These are phyloP conservation scores for Parnassius smintheus DNA, from an alignment of 2,888 invertebrate genomes.

Conservation along the genomic window DNA sequence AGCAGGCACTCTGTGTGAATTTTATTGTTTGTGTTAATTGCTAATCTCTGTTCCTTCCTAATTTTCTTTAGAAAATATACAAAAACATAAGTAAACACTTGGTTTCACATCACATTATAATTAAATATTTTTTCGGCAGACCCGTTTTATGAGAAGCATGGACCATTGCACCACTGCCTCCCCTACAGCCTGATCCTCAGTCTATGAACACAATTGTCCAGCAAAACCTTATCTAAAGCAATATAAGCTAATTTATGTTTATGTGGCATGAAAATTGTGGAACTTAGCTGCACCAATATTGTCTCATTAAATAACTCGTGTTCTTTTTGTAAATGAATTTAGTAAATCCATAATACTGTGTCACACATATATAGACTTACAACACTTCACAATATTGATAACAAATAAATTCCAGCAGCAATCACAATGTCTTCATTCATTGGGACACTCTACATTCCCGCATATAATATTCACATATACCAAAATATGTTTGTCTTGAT, in stretches of 20 bases:
- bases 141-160: slow-evolving; percentile 6
- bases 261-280: slow-evolving; percentile 76
- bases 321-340: slow-evolving; percentile 24
- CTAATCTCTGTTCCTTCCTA: slow-evolving; percentile 54
- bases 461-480: slow-evolving; percentile 78
- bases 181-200: slow-evolving; percentile 50
- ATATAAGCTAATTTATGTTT: slow-evolving; percentile 77
- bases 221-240: slow-evolving; percentile 78
- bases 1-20: slow-evolving; percentile 80
- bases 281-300: slow-evolving; percentile 61
- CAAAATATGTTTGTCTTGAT: slow-evolving; percentile 81
- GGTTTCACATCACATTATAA: slow-evolving; percentile 36
- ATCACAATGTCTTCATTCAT: slow-evolving; percentile 51
- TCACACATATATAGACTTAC: slow-evolving; percentile 22
- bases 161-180: slow-evolving; percentile 14
- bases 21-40: slow-evolving; percentile 58
- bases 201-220: slow-evolving; percentile 80
- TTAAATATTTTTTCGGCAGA: slow-evolving; percentile 30
- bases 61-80: slow-evolving; percentile 60
- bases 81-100: slow-evolving; percentile 54
- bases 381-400: slow-evolving; percentile 50
- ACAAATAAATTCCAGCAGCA: slow-evolving; percentile 60
- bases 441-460: slow-evolving; percentile 57
- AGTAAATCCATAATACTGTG: slow-evolving; percentile 33
- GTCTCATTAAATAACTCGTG: slow-evolving; percentile 30